These are phyloP conservation scores for Regulus satrapa DNA, from an alignment of 2,113 vertebrate genomes.

Conservation along the genomic window DNA sequence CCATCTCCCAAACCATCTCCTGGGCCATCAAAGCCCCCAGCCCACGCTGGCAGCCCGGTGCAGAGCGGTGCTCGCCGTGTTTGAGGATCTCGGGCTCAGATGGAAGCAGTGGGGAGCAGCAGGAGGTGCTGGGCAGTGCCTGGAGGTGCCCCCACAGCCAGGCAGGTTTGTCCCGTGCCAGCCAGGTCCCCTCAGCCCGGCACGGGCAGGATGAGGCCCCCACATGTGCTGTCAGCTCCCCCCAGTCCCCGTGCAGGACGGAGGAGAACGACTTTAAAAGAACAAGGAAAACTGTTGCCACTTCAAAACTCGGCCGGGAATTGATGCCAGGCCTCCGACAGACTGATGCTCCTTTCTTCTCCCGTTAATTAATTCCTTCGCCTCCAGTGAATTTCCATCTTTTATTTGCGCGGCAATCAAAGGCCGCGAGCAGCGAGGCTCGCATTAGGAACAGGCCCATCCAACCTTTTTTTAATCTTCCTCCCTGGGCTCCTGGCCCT, in stretches of 20 bases:
- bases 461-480: slow-evolving; percentile 14
- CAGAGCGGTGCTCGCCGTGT: fast-evolving
- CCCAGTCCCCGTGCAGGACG: not conserved
- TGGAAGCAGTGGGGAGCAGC: not conserved
- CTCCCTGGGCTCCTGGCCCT: not conserved
- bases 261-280: not conserved
- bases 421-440: not conserved
- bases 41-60: fast-evolving
- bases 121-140: not conserved
- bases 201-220: fast-evolving
- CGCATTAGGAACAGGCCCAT: not conserved
- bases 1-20: not conserved
- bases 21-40: not conserved
- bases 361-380: slow-evolving; percentile 50
- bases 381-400: slow-evolving; percentile 48
- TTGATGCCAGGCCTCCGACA: slow-evolving; percentile 48
- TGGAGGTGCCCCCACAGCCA: not conserved
- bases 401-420: slow-evolving; percentile 20
- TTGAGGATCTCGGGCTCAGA: not conserved
- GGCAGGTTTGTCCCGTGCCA: not conserved
- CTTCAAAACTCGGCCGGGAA: slow-evolving; percentile 17
- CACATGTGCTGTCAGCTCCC: not conserved
- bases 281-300: not conserved
- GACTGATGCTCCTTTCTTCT: slow-evolving; percentile 58
- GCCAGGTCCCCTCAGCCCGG: fast-evolving